Percentiles rank a stretch among this genome's conserved stretches.
Evolutionary conservation across 2,888 invertebrate species (phyloP).

Genomic region (Eugnorisma glareosa): DNA sequence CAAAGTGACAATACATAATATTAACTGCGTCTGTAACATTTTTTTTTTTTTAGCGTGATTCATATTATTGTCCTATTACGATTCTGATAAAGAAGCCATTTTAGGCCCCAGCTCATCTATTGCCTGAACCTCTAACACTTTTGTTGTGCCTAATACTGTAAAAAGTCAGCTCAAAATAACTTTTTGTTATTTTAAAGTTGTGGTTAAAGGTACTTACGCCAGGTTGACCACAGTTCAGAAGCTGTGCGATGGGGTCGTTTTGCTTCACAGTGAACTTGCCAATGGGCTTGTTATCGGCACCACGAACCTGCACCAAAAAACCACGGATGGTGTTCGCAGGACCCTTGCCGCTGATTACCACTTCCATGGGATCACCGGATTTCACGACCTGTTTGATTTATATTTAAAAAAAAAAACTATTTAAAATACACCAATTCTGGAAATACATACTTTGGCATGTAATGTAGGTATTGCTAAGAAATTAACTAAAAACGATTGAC

Average conservation of each 20-base stretch:
- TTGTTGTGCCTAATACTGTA: not conserved
- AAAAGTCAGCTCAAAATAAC: not conserved
- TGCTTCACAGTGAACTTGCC: constrained; percentile 91
- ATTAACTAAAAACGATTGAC: not conserved
- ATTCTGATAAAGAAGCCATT: too few species aligned
- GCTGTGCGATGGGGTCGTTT: constrained; percentile 87
- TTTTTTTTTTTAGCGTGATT: too few species aligned
- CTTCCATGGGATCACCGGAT: constrained; percentile 85
- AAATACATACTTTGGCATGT: not conserved
- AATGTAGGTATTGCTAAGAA: not conserved
- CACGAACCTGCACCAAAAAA: constrained; percentile 92
- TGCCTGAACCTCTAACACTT: not conserved
- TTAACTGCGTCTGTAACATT: too few species aligned
- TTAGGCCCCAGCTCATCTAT: not conserved
- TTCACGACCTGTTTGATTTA: constrained; percentile 76
- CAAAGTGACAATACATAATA: too few species aligned
- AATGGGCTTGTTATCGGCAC: constrained; percentile 89
- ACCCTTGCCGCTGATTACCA: constrained; percentile 88
- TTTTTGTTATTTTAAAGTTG: not conserved
- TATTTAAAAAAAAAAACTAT: not conserved
- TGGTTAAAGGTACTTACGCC: constrained; percentile 84
- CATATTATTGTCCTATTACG: too few species aligned
- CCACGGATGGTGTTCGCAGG: constrained; percentile 91
- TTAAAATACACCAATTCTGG: not conserved
- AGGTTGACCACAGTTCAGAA: constrained; percentile 88